These are phyloP conservation scores for Scaptomyza caliginosa DNA, from an alignment of 2,888 invertebrate species.

Conservation along the genomic window DNA sequence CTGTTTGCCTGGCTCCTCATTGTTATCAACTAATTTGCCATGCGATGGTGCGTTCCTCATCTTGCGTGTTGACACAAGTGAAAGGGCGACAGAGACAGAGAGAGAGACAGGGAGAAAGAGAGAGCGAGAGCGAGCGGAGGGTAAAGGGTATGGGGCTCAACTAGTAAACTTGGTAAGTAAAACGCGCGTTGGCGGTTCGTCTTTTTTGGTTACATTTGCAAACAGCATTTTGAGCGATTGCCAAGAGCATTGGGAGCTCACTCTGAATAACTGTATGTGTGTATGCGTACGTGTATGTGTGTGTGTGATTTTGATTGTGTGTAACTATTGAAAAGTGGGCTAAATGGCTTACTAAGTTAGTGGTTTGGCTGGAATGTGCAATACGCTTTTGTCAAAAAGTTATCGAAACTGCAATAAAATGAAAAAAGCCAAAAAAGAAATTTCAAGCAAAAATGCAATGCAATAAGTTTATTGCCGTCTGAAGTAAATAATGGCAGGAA, in stretches of 20 bases:
- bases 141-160: not conserved
- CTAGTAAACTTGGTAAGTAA: slow-evolving; percentile 34
- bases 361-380: slow-evolving; percentile 27
- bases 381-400: slow-evolving; percentile 40
- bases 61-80: slow-evolving; percentile 7
- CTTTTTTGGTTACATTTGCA: slow-evolving; percentile 62
- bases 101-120: not conserved
- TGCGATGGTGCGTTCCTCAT: slow-evolving; percentile 49
- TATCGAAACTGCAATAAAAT: slow-evolving; percentile 29
- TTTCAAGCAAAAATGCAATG: not conserved
- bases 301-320: not conserved
- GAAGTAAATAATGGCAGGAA: not conserved
- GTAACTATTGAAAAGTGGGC: slow-evolving; percentile 31
- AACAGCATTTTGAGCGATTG: slow-evolving; percentile 67
- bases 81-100: too few relatives aligned
- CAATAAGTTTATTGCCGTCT: slow-evolving; percentile 1
- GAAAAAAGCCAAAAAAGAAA: not conserved
- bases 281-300: not conserved
- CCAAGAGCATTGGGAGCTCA: slow-evolving; percentile 43
- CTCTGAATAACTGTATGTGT: slow-evolving; percentile 2
- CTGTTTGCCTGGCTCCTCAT: slow-evolving; percentile 45
- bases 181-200: slow-evolving; percentile 47
- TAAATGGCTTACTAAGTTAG: slow-evolving; percentile 42
- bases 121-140: not conserved
- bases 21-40: slow-evolving; percentile 74